Base-by-base conservation (phyloP, 2,113 vertebrate genomes). In the Muntiacus reevesi region DNA sequence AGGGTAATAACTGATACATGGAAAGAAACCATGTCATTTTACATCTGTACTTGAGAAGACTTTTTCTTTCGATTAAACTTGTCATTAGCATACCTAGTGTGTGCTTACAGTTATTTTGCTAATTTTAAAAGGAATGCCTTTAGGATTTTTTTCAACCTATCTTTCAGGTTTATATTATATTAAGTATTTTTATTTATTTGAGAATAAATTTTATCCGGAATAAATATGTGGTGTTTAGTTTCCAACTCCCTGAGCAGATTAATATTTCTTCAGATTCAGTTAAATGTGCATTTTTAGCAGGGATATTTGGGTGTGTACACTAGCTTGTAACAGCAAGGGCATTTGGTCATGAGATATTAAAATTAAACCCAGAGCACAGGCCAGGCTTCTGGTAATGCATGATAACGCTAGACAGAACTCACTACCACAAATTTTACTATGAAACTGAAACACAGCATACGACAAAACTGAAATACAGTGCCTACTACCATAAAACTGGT, bases 11-110 rank as follows among this genome's bases (percentile, higher is more conserved):
- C 0, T 36, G 71, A 54, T 19, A 60, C 2, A 17, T 1, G 78
- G 54, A 74, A 74, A 96, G 86, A 84, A 92, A 82, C 23, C 30
- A 28, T 43, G 81, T n/a, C 92, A 94, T 89, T 89, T 98, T 76
- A n/a, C 76, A 78, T 59, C 55, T 78, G 21, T 33, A 19, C 82
- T 25, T 13, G 47, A 93, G 86, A 85, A 85, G 83, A 45, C 2
- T 14, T 78, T 89, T 92, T 52, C 85, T 27, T 86, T 54, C 16
- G 21, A 87, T 30, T 40, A 71, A 92, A 54, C 3, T 36, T 87
- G 33, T 43, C 45, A 57, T 52, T 52, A 79, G 79, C 50, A 6
- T 4, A 47, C 1, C 15, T 28, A 57, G 36, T 4, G 2, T 36
- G 25, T n/a, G n/a, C 52, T 86, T 54, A 50, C 9, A 7, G 60